Evolutionary conservation across 2,113 vertebrate genomes (phyloP).

Genomic region (Paramormyrops kingsleyae): DNA sequence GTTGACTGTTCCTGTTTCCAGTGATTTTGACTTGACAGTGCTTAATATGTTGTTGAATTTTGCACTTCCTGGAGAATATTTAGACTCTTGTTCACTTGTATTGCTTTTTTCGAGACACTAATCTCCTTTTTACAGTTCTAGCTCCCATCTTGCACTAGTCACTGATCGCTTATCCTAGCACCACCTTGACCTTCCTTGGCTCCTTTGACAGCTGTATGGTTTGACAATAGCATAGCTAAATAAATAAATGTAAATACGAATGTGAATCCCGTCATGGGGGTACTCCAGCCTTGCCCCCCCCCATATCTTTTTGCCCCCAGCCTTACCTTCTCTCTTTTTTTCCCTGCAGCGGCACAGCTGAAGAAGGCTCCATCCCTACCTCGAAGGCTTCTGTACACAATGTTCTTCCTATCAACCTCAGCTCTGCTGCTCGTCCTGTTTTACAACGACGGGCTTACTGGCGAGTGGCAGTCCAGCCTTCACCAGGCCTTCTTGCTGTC

Average conservation of each 20-base stretch:
- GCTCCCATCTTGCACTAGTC: neutral
- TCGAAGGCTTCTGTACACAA: slow-evolving; percentile 16
- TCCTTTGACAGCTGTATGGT: neutral
- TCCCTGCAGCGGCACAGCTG: neutral
- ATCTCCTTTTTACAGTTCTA: neutral
- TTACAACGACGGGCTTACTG: neutral
- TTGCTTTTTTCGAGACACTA: neutral
- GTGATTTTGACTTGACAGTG: neutral
- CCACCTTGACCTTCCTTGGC: neutral
- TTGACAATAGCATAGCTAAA: neutral
- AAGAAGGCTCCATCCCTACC: neutral
- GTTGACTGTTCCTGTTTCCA: neutral
- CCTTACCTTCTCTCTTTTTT: neutral
- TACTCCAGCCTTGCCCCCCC: neutral
- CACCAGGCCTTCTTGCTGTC: slow-evolving; percentile 16
- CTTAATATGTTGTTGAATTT: neutral
- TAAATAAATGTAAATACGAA: neutral
- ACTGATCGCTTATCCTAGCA: neutral
- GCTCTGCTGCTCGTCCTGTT: slow-evolving; percentile 26
- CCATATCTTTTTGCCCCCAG: neutral
- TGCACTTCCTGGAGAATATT: neutral
- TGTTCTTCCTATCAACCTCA: slow-evolving; percentile 51
- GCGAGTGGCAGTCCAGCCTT: neutral
- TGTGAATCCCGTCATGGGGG: neutral
- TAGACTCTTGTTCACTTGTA: neutral